Percentiles rank a stretch among this genome's conserved stretches.
Conservation (phyloP, 2,113 vertebrate genomes). For the Phrynosoma platyrhinos region DNA sequence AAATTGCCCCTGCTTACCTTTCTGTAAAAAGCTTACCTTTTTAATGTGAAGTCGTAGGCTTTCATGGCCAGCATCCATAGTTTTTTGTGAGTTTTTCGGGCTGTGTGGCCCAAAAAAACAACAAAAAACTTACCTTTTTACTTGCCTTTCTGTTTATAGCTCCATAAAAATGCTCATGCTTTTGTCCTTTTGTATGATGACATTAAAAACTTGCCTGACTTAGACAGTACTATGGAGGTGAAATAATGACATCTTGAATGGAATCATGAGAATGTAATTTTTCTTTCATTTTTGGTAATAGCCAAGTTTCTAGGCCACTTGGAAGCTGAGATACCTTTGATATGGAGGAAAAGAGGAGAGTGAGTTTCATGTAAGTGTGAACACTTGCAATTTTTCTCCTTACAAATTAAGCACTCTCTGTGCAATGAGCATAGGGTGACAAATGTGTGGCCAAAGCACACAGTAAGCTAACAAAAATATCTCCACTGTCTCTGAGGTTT, state of each 20-base stretch:
- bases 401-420: neutral
- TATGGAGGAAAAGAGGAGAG: neutral
- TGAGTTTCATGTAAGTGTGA: neutral
- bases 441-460: neutral
- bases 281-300: too few species aligned
- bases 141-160: constrained; percentile 18
- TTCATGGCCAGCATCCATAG: too few species aligned
- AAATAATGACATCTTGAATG: neutral
- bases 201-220: neutral
- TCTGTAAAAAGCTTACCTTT: neutral
- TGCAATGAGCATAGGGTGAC: neutral
- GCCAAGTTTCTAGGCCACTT: neutral
- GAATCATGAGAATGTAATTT: neutral
- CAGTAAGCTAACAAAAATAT: neutral
- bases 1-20: constrained; percentile 49
- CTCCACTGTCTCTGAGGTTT: neutral
- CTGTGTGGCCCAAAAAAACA: too few species aligned
- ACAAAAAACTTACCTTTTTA: too few species aligned
- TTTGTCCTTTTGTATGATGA: neutral
- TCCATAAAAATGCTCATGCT: neutral
- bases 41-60: too few species aligned
- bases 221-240: neutral
- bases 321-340: neutral
- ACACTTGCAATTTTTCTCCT: neutral
- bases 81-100: too few species aligned